Evolutionary conservation across 2,888 invertebrate species (phyloP).

Genomic region (Spisula subtruncata): DNA sequence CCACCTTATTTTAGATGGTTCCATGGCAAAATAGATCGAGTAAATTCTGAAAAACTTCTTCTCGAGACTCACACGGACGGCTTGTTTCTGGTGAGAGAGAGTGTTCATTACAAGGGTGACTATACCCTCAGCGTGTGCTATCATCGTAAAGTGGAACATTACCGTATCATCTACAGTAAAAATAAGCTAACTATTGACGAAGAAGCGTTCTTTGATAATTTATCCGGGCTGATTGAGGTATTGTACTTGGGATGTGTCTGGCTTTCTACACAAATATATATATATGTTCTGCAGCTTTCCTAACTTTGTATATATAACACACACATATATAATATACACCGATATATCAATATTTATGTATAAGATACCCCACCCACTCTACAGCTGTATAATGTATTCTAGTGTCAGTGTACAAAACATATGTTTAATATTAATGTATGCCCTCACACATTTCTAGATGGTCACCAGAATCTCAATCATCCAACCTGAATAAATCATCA

Average conservation of each 20-base stretch:
- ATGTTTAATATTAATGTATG: background rate
- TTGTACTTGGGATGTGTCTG: background rate
- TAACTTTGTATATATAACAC: background rate
- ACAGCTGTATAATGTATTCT: background rate
- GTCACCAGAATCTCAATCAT: too few species aligned
- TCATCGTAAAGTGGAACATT: conserved; percentile 97
- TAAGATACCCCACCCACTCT: too few species aligned
- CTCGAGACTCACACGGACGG: conserved; percentile 91
- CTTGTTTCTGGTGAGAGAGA: conserved; percentile 98
- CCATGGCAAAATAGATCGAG: conserved; percentile 98
- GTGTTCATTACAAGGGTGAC: conserved; percentile 99
- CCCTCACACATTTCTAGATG: too few species aligned
- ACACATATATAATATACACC: background rate
- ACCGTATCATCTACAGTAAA: conserved; percentile 94
- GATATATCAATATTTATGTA: background rate
- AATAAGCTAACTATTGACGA: conserved; percentile 98
- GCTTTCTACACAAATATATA: background rate
- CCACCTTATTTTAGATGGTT: conserved; percentile 93
- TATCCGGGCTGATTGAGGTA: conserved; percentile 97
- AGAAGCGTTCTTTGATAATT: conserved; percentile 98
- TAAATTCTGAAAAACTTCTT: conserved; percentile 96
- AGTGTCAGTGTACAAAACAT: background rate
- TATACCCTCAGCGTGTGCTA: conserved; percentile 97
- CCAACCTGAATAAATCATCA: too few species aligned
- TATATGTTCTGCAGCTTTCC: background rate